Evolutionary conservation across 1,140 invertebrate species (phyloP), one percentile per base, ranked within the genome.

Genomic region (Magallana gigas): DNA sequence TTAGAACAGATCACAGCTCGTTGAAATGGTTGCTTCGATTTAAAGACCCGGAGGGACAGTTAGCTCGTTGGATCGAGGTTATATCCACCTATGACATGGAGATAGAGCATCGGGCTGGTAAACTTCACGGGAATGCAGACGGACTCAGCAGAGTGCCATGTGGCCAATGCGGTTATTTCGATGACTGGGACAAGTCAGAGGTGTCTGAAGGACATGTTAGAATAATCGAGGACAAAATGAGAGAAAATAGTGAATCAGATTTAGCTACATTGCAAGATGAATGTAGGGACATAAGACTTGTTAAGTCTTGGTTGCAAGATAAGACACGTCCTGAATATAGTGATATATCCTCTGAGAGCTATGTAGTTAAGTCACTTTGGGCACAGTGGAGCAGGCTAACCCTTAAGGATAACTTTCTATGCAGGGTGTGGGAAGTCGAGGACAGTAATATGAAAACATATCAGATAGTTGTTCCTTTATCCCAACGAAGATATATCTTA

Each of bases 41-140:
- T 76, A 92, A 91, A 87, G 76, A 88, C 23, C 83, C 85, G 16
- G 83, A 89, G 16, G 91, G 89, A 23, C 14, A 92, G 82, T 59
- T 92, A 59, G 92, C 89, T 59, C 85, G 83, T 87, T 93, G 91
- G 91, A 80, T 89, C 11, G 82, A 91, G 56, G 58, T 56, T 5
- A 76, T 93, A 57, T 84, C 91, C 56, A n/a, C 59, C 12, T 93
- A 88, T 89, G 84, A 92, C 57, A 88, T 93, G 60, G 85, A 91
- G 12, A 88, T 93, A 57, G 16, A 48, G 80, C 88, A 93, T 88
- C 9, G 90, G 16, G 56, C 84, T 62, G 92, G 92, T 1, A 60
- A 85, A 83, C 85, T 36, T 16, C 90, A 93, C 84, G 29, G 18
- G 0, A 92, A 93, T 80, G 91, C 90, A 8, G 92, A 93, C 76